Base-by-base conservation (phyloP, 2,888 invertebrate genomes). In the Eupeodes luniger region DNA sequence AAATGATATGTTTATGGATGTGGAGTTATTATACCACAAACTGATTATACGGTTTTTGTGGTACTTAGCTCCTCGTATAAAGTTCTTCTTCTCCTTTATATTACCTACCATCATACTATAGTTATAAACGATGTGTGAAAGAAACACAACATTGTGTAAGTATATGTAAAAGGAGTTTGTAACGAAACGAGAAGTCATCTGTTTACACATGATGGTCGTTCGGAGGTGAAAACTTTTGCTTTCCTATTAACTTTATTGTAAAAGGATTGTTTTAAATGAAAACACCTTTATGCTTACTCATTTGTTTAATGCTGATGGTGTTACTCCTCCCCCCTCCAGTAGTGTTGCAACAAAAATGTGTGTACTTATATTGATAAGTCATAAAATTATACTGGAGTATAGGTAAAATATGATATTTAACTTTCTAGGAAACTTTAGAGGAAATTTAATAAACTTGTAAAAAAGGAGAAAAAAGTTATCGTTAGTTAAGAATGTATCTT, bases 1-100 rank as follows among this genome's bases (percentile, higher is more conserved):
- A 87, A 87, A 87, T 87, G 87, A 87, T 87, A 87, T 87, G 87
- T 87, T 87, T 87, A 87, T 87, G 87, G 84, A 87, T 87, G 84
- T 67, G 84, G 84, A 84, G 87, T 87, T 87, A 87, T 87, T 80
- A 84, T 87, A 77, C 87, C 87, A 87, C 87, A 87, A 87, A 87
- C 87, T 87, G 87, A 87, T 87, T 87, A 87, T 87, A 87, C 76
- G 84, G 84, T 87, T 87, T 85, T 84, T 87, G 87, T 72, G 87
- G 87, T 87, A 87, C 72, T 87, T 87, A 84, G 83, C 87, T 87
- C 84, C 84, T 87, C 87, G 80, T 87, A 87, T 40, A 40, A 27
- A 27, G 84, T 87, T 87, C 84, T 84, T 80, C 84, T 62, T 76
- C 59, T 44, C 1, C 49, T 61, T 57, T 49, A 11, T 49, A 27